Percentiles rank a stretch among this genome's conserved stretches.
Conservation (phyloP, 2,113 vertebrate species). For the Cottus gobio region DNA sequence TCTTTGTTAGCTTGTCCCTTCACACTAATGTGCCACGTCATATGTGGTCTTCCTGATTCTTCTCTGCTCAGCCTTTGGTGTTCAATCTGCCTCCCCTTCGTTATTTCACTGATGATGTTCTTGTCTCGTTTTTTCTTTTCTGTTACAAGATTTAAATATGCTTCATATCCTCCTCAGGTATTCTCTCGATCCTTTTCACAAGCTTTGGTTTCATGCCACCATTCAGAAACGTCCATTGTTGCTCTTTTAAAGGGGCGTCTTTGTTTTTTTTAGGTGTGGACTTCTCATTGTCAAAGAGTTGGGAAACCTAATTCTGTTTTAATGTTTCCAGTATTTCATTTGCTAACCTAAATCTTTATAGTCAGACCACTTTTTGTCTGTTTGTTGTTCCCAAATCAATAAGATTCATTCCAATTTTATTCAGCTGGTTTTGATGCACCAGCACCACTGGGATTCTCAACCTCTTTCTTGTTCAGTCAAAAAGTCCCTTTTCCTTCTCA, state of each 20-base stretch:
- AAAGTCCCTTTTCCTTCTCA: background rate
- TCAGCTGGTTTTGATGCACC: background rate
- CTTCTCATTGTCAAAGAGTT: background rate
- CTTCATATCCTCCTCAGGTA: background rate
- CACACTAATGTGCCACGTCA: background rate
- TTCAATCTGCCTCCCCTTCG: background rate
- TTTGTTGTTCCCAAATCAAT: background rate
- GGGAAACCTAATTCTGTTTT: background rate
- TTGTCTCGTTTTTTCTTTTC: background rate
- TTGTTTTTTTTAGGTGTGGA: slow-evolving; percentile 1
- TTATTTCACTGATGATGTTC: background rate
- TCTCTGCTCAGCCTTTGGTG: background rate
- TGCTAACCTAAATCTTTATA: no score
- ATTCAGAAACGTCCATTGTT: background rate
- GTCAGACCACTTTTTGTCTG: background rate
- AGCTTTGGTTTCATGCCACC: no score
- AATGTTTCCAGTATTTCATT: no score
- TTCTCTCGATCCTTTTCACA: background rate
- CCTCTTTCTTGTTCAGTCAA: background rate
- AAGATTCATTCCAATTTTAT: background rate
- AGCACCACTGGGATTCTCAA: no score
- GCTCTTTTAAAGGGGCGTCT: background rate
- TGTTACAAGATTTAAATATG: background rate
- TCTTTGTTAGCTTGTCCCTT: background rate
- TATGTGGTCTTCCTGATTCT: background rate